Base-by-base conservation (phyloP, 2,888 invertebrate genomes). In the Argyresthia albistria region DNA sequence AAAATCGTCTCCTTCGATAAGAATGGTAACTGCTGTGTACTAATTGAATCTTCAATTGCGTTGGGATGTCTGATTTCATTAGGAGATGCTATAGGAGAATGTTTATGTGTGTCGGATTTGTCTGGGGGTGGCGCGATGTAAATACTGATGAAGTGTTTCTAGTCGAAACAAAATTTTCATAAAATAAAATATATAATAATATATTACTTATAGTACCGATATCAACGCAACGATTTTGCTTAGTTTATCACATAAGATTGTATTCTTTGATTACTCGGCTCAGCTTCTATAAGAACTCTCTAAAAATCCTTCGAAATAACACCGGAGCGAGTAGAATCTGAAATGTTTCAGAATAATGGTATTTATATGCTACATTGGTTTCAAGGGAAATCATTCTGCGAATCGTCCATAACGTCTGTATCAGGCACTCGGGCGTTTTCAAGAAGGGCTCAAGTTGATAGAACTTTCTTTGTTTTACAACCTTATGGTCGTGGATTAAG, bases 11-110 rank as follows among this genome's bases (percentile, higher is more conserved):
- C 80, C 73, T 65, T 72, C 79, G 83, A 86, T 87, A 87, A 87
- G 86, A 87, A 87, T 83, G 78, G 84, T 79, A 79, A 83, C 73
- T 73, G 79, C 77, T 81, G 78, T 80, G 76, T 84, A 80, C 84
- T 86, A 87, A 87, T 87, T 87, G 84, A 86, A 86, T 84, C 79
- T 84, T 82, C 83, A 83, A 84, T 84, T 82, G 82, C 75, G 79
- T 65, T 62, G 77, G 78, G 76, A 80, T 79, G 83, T 83, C 82
- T 83, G 83, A 83, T 83, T 83, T 82, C 81, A 78, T 81, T 84
- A 80, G 72, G 61, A 64, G 69, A 35, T 14, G 52, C 46, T 52
- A 46, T 52, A 46, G 52, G 46, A 51, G 43, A 43, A 51, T 63
- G 65, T 72, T 70, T 73, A 73, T 74, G 73, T 69, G 71, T 62